Evolutionary conservation across 2,888 invertebrate species (phyloP), one percentile per base, ranked within the genome.

Genomic region (Harmothoe impar): DNA sequence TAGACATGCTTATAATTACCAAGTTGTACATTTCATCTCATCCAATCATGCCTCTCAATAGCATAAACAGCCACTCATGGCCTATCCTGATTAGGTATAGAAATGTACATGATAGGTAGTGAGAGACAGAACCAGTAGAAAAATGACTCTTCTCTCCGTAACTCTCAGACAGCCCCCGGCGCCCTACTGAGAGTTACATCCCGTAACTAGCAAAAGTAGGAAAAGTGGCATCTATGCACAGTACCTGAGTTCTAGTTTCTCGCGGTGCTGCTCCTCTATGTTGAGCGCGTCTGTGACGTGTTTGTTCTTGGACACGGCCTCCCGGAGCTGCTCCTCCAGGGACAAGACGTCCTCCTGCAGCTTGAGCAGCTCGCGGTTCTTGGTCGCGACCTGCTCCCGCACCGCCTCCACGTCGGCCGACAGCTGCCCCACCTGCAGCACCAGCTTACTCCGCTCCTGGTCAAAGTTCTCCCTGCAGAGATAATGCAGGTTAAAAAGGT

Each of bases 341-440:
- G 89, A 89, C 88, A 94, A 89, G 1, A 94, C 92, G n/a, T 94
- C 92, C 91, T 94, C 94, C 91, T 94, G 94, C 25, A 94, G 92
- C 94, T 94, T 90, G 20, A 91, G 89, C 52, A 89, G 86, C 33
- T 91, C 91, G 15, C 91, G 54, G 90, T 89, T 91, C 72, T 91
- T 91, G 25, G n/a, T 33, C 20, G 89, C 81, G 23, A 91, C 56
- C 89, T 93, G 93, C 90, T 94, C 94, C 51, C 94, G 92, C 25
- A 93, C 93, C 81, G 93, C 90, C 90, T 95, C 94, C 77, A 95
- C 92, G 84, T 94, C 94, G 33, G 92, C 91, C 0, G 93, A 93
- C 90, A 95, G 91, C 90, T 94, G 93, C 91, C 94, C 94, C 5
- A 93, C 92, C 91, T 94, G 94, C 29, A 93, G 91, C 15, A 91